Conservation (phyloP, 2,888 invertebrate species). For the Conistra vaccinii region DNA sequence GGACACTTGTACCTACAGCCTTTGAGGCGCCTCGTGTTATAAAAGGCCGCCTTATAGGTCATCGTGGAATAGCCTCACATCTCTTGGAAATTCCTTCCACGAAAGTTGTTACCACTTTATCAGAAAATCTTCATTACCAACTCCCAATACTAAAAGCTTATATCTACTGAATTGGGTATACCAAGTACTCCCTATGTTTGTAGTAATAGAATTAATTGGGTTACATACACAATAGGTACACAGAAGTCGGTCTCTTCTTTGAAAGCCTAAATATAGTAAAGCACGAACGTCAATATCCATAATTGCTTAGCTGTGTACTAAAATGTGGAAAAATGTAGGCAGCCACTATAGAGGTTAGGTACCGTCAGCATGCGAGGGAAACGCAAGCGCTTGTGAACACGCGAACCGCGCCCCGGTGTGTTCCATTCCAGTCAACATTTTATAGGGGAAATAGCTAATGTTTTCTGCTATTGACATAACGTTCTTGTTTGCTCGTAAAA, state of each 20-base stretch:
- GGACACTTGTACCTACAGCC: slow-evolving; percentile 4
- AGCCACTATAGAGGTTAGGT: slow-evolving; percentile 69
- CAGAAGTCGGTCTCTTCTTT: slow-evolving; percentile 65
- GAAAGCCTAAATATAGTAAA: slow-evolving; percentile 69
- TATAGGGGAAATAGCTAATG: slow-evolving; percentile 75
- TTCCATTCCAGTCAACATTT: slow-evolving; percentile 66
- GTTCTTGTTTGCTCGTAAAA: slow-evolving; percentile 69
- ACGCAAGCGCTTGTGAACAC: slow-evolving; percentile 74
- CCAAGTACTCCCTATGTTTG: slow-evolving; percentile 15
- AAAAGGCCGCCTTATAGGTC: slow-evolving; percentile 28
- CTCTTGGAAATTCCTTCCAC: slow-evolving; percentile 24
- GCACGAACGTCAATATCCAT: slow-evolving; percentile 77
- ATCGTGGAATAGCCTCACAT: slow-evolving; percentile 26
- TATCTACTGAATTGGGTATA: slow-evolving; percentile 4
- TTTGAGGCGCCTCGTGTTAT: slow-evolving; percentile 28
- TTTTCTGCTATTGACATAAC: slow-evolving; percentile 74
- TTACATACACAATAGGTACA: slow-evolving; percentile 60
- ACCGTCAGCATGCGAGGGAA: slow-evolving; percentile 74
- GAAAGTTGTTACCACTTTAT: slow-evolving; percentile 37
- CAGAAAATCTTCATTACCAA: slow-evolving; percentile 29
- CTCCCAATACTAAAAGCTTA: slow-evolving; percentile 12
- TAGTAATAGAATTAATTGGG: slow-evolving; percentile 58
- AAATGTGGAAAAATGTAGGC: slow-evolving; percentile 77
- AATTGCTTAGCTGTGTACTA: slow-evolving; percentile 76
- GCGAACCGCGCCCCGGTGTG: slow-evolving; percentile 78